A percentile compares a stretch with the other conserved stretches of the same genome.
phyloP scores from a whole-genome alignment of 2,888 invertebrate species.

The Tinea pellionella region DNA sequence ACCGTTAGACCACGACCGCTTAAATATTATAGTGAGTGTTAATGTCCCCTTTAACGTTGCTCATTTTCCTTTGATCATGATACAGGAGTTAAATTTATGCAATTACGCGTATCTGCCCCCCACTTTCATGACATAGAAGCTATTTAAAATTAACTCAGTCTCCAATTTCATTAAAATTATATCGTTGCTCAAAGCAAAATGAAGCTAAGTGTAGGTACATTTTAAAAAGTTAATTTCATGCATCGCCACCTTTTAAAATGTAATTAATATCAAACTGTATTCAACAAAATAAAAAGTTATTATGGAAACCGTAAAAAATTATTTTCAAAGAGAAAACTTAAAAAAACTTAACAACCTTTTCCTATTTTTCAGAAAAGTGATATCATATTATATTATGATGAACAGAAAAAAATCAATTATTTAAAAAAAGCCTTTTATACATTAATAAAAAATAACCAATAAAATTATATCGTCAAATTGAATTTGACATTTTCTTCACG shows the following conservation, averaged over 20 bases:
- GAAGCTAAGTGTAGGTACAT: background rate
- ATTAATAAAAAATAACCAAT: too few species aligned
- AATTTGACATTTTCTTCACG: background rate
- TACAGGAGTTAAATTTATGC: slow-evolving; percentile 31
- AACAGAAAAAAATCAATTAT: too few species aligned
- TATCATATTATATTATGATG: too few species aligned
- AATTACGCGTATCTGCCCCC: slow-evolving; percentile 30
- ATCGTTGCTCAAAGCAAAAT: slow-evolving; percentile 3
- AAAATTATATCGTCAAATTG: background rate
- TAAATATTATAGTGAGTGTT: background rate
- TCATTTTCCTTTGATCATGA: slow-evolving; percentile 10
- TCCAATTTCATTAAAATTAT: slow-evolving; percentile 1
- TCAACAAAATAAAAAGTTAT: too few species aligned
- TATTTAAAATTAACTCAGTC: slow-evolving; percentile 1
- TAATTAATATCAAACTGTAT: too few species aligned
- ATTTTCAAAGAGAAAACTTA: too few species aligned
- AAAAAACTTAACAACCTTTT: too few species aligned
- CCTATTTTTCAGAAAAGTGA: background rate
- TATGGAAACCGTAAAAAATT: too few species aligned
- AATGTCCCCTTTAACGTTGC: background rate
- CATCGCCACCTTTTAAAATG: background rate
- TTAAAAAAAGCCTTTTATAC: too few species aligned
- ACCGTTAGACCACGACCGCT: too few species aligned
- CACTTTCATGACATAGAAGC: slow-evolving; percentile 5
- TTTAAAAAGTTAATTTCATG: background rate